Percentiles rank a stretch among this genome's conserved stretches.
Conservation (phyloP, 2,797 vertebrate species). For the Tapera naevia region DNA sequence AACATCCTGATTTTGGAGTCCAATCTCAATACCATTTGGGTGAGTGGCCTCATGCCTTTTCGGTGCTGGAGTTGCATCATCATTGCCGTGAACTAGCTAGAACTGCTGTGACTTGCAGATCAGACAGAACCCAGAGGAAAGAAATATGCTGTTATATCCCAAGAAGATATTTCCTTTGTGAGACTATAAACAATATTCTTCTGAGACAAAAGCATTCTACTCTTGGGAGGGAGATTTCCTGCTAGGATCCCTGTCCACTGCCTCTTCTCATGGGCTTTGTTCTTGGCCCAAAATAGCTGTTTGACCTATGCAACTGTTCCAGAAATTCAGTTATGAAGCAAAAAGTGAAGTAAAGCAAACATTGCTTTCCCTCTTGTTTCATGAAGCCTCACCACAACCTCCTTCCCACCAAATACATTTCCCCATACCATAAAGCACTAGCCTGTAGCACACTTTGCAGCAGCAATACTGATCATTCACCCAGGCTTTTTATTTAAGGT, state of each 20-base stretch:
- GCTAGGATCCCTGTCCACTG: neutral
- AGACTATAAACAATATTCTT: neutral
- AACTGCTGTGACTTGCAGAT: neutral
- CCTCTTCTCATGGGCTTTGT: neutral
- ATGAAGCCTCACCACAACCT: neutral
- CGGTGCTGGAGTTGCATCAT: neutral
- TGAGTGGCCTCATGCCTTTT: neutral
- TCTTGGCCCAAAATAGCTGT: neutral
- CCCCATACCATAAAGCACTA: neutral
- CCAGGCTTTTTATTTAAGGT: conserved; percentile 6
- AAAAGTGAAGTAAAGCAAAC: conserved; percentile 5
- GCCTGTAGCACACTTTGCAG: conserved; percentile 6
- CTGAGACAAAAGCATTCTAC: neutral
- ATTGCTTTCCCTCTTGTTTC: neutral
- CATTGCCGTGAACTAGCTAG: neutral
- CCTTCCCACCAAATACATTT: conserved; percentile 4
- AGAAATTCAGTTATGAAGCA: neutral
- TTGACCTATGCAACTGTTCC: neutral
- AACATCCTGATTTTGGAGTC: neutral
- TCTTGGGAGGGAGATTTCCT: neutral
- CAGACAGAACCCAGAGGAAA: neutral
- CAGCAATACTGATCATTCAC: neutral
- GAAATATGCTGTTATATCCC: neutral
- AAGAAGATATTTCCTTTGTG: neutral
- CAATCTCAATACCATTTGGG: neutral